phyloP scores from a whole-genome alignment of 1,140 invertebrate species.

The Parasteatoda tepidariorum region DNA sequence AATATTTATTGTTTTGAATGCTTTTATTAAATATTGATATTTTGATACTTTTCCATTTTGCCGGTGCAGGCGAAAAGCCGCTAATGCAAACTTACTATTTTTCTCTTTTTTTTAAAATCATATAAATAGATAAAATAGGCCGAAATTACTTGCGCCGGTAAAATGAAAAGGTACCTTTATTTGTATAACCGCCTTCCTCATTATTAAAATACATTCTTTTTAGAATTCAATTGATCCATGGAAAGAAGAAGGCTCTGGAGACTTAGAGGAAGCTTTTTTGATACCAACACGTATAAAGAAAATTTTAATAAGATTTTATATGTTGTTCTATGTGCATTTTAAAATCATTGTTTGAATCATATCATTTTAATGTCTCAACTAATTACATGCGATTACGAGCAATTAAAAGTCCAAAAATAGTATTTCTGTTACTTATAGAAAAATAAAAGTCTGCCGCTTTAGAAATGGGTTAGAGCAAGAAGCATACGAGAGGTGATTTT shows the following conservation, averaged over 20 bases:
- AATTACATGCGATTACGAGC: not conserved
- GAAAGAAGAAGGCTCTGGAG: constrained; percentile 43
- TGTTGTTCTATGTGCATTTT: not conserved
- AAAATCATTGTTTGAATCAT: not conserved
- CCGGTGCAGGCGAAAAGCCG: no score
- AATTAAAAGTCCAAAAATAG: not conserved
- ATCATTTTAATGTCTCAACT: not conserved
- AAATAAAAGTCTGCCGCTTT: not conserved
- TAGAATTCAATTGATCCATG: constrained; percentile 15
- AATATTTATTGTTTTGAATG: no score
- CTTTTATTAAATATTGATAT: no score
- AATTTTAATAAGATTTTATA: not conserved
- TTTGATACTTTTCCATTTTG: no score
- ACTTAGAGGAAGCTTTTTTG: not conserved
- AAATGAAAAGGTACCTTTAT: no score
- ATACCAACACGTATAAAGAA: not conserved
- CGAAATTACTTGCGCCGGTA: no score
- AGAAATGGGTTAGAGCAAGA: not conserved
- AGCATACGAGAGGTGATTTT: no score
- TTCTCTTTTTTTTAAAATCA: no score
- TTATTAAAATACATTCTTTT: not conserved
- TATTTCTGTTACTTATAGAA: not conserved
- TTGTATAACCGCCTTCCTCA: not conserved
- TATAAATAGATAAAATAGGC: no score
- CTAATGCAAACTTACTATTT: no score